Conservation (phyloP, 2,113 vertebrate species). For the Ceyx margarethae region DNA sequence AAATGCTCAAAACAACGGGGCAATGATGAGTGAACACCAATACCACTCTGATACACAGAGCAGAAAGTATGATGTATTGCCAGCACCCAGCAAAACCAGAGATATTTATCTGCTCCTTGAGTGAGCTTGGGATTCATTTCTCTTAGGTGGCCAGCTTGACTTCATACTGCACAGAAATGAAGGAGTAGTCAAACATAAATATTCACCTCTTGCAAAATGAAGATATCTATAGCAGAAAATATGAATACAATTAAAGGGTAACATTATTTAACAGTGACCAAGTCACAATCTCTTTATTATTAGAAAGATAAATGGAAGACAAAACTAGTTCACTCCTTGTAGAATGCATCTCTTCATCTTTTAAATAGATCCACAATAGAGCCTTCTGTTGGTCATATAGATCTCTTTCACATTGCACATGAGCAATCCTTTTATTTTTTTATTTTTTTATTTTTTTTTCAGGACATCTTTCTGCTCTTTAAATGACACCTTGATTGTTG, state of each 20-base stretch:
- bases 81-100: not conserved
- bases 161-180: not conserved
- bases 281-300: not conserved
- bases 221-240: not conserved
- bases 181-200: not conserved
- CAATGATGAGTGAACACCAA: not conserved
- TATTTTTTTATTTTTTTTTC: not conserved
- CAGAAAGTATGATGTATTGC: fast-evolving
- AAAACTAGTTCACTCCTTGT: not conserved
- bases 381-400: not conserved
- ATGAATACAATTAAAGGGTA: not conserved
- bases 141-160: not conserved
- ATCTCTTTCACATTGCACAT: not conserved
- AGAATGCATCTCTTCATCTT: not conserved
- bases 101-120: not conserved
- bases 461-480: not conserved
- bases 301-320: not conserved
- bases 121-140: not conserved
- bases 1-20: not conserved
- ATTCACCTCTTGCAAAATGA: fast-evolving
- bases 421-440: not conserved
- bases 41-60: not conserved
- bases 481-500: conserved; percentile 31
- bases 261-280: not conserved
- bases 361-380: not conserved